Evolutionary conservation across 2,888 invertebrate species (phyloP).

Genomic region (Cordilura impudica): DNA sequence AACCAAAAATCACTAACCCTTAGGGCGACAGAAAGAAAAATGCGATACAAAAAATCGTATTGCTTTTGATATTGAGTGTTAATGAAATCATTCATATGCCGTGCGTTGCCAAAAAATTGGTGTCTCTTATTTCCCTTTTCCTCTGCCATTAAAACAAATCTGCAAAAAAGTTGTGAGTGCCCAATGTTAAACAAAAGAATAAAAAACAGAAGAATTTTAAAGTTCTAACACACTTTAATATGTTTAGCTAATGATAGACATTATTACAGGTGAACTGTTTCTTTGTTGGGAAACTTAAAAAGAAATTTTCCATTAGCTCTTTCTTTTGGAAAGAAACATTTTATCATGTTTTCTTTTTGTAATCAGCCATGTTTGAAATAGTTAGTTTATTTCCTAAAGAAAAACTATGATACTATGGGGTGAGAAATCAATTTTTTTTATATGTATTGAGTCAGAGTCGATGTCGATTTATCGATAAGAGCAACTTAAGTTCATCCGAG

Average conservation of each 20-base stretch:
- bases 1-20: background rate
- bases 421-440: background rate
- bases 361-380: background rate
- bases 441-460: too few relatives aligned
- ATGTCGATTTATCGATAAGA: too few relatives aligned
- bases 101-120: conserved; percentile 48
- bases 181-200: background rate
- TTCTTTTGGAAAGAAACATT: background rate
- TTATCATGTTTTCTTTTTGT: background rate
- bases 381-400: too few relatives aligned
- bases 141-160: conserved; percentile 18
- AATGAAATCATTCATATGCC: conserved; percentile 58
- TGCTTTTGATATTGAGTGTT: conserved; percentile 51
- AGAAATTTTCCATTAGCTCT: background rate
- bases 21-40: conserved; percentile 4
- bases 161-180: too few relatives aligned
- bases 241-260: background rate
- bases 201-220: background rate
- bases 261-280: background rate
- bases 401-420: background rate
- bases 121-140: too few relatives aligned
- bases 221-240: background rate
- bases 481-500: too few relatives aligned
- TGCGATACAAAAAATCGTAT: conserved; percentile 24
- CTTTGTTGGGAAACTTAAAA: background rate